Base-by-base conservation (phyloP, 2,113 vertebrate genomes). In the Podarcis cretensis region DNA sequence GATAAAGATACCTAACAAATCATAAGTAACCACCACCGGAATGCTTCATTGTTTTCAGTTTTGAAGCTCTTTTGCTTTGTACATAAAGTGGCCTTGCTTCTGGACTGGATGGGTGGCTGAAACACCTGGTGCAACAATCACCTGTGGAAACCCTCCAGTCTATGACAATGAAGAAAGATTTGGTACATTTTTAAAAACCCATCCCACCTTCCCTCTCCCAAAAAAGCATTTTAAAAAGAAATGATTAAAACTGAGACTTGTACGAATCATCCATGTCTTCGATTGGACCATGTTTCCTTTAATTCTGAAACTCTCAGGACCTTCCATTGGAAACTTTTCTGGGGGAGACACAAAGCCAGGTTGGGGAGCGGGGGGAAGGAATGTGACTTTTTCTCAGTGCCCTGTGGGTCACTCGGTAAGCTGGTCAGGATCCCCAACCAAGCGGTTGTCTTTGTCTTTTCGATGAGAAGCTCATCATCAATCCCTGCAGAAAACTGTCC, bases 161-260 rank as follows among this genome's bases (percentile, higher is more conserved):
- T 30, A 23, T 90, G 76, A 88, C 75, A 76, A 90, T 86, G 2
- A 37, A 84, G 54, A 30, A 88, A 2, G 43, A 12, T 90, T 95
- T 96, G 92, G 96, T 94, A 82, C 2, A 4, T 92, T 91, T n/a
- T 86, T n/a, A 86, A 63, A 63, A 54, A 87, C 27, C 16, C 18
- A 1, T 21, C 63, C 14, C 37, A 9, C 73, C 40, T 81, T 10
- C 74, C 57, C 74, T 40, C 81, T 74, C 23, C 8, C 48, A 2
- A 48, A 66, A 27, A 75, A 91, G 79, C 90, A 96, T 95, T 78
- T 94, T 86, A 83, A 40, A 89, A 85, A 91, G 96, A 96, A 87
- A 95, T 84, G 82, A 93, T 95, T 94, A 96, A 97, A 96, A 93
- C 54, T 27, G 54, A 23, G 23, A 81, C 73, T 12, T 18, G 4